Evolutionary conservation across 2,113 vertebrate species (phyloP).

Genomic region (Catharus minimus): DNA sequence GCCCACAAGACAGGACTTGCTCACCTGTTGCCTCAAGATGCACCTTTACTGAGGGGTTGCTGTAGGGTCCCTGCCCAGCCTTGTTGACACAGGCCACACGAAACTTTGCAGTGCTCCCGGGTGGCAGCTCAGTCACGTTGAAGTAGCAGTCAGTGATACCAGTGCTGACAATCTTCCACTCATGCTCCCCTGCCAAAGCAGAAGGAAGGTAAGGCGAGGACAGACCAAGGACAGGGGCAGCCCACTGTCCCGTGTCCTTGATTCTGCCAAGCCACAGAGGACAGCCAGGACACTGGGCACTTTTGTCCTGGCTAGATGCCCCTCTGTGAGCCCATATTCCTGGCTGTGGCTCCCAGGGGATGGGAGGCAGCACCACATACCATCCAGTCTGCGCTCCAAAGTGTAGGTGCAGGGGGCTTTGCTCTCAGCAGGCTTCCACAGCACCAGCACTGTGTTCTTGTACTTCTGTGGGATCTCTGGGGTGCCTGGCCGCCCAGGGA

Average conservation of each 20-base stretch:
- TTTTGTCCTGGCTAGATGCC: background rate
- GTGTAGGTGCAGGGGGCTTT: slow-evolving; percentile 92
- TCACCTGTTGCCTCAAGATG: slow-evolving; percentile 81
- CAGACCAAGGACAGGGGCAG: background rate
- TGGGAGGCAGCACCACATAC: slow-evolving; percentile 56
- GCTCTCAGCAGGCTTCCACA: slow-evolving; percentile 93
- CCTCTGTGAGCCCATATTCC: background rate
- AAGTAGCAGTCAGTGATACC: slow-evolving; percentile 92
- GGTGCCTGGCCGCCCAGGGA: slow-evolving; percentile 88
- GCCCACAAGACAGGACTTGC: accelerated
- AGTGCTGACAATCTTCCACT: slow-evolving; percentile 87
- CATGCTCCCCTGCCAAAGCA: slow-evolving; percentile 76
- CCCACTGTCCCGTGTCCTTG: too few relatives aligned
- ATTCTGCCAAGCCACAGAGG: background rate
- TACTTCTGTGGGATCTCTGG: slow-evolving; percentile 95
- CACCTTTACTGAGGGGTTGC: slow-evolving; percentile 83
- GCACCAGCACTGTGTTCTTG: slow-evolving; percentile 90
- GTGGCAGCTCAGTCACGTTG: slow-evolving; percentile 87
- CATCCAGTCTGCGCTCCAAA: slow-evolving; percentile 84
- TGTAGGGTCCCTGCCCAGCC: slow-evolving; percentile 94
- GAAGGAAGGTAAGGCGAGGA: background rate
- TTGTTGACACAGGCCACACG: slow-evolving; percentile 95
- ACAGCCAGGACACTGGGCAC: background rate
- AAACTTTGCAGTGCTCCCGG: slow-evolving; percentile 80
- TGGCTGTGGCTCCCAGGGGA: background rate